phyloP scores from a whole-genome alignment of 2,888 invertebrate genomes.

The Panopea generosa region DNA sequence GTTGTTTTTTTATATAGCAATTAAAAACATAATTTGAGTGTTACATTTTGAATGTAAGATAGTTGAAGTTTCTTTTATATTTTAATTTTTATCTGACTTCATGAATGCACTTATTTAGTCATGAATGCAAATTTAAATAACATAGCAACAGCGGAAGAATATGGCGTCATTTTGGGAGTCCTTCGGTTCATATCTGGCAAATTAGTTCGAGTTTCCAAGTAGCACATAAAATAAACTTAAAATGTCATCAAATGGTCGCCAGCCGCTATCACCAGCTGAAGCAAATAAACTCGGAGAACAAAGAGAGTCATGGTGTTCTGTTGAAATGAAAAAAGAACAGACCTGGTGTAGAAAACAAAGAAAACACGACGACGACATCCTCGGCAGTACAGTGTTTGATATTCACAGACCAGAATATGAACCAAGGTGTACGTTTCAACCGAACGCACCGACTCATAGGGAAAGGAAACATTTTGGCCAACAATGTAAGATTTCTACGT shows the following conservation, averaged over 20 bases:
- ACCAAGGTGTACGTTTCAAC: conserved; percentile 72
- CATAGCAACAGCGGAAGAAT: conserved; percentile 67
- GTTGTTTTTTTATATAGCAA: too few species aligned
- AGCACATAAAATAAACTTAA: conserved; percentile 2
- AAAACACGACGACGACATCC: conserved; percentile 69
- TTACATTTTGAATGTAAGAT: too few species aligned
- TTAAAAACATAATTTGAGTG: too few species aligned
- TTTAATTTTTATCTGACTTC: too few species aligned
- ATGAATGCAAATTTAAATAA: not conserved
- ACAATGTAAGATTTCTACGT: conserved; percentile 68
- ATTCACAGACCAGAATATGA: conserved; percentile 63
- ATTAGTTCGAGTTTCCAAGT: too few species aligned
- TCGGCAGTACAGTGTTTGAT: conserved; percentile 72
- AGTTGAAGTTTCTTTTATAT: too few species aligned
- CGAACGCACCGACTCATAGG: conserved; percentile 73
- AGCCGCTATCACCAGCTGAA: conserved; percentile 64
- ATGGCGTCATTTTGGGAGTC: conserved; percentile 47
- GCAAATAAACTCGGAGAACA: conserved; percentile 67
- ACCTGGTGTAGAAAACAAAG: conserved; percentile 78
- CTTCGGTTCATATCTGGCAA: conserved; percentile 40
- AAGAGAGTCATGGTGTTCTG: conserved; percentile 82
- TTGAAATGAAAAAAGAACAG: conserved; percentile 81
- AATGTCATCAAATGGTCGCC: conserved; percentile 42
- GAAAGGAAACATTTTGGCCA: conserved; percentile 73
- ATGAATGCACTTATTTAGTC: too few species aligned